phyloP scores from a whole-genome alignment of 1,140 invertebrate species.

The Cyclina sinensis region DNA sequence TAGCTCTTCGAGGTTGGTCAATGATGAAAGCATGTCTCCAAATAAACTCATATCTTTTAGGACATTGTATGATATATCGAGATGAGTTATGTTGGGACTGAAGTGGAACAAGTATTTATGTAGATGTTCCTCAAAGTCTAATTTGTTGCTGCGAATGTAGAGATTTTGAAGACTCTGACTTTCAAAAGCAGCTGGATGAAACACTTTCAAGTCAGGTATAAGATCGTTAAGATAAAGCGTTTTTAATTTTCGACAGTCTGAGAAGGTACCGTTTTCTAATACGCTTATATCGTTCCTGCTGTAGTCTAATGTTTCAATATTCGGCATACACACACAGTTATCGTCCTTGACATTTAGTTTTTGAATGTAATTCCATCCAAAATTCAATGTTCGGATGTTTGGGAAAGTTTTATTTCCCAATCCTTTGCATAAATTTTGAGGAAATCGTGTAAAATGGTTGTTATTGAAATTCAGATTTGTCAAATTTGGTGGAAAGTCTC shows the following conservation, averaged over 20 bases:
- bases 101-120: background rate
- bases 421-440: background rate
- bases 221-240: background rate
- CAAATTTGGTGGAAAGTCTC: background rate
- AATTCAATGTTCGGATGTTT: background rate
- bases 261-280: background rate
- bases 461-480: background rate
- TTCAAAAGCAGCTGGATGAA: background rate
- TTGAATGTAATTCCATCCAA: background rate
- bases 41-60: background rate
- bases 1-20: background rate
- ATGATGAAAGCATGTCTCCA: background rate
- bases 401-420: background rate
- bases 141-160: background rate
- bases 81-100: background rate
- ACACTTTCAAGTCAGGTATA: background rate
- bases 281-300: background rate
- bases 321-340: background rate
- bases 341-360: too few species aligned
- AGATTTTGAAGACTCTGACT: background rate
- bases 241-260: background rate
- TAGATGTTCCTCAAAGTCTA: background rate
- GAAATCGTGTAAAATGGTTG: background rate
- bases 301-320: background rate
- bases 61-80: slow-evolving; percentile 18